phyloP scores from a whole-genome alignment of 2,888 invertebrate genomes.

The Diaperis boleti region DNA sequence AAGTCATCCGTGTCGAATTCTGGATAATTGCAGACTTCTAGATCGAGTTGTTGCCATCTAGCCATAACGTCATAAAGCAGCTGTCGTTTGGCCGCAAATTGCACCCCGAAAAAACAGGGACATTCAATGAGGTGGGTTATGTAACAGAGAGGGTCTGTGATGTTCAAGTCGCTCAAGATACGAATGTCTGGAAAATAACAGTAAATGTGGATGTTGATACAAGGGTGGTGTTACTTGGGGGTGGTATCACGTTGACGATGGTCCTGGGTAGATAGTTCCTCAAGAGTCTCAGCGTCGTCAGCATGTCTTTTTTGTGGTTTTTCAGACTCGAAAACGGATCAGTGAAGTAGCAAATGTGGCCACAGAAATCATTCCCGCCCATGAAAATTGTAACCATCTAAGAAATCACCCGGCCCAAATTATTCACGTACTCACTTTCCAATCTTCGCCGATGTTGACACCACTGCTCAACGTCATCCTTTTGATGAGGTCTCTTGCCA shows the following conservation, averaged over 20 bases:
- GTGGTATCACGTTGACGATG: slow-evolving; percentile 69
- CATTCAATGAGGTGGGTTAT: slow-evolving; percentile 68
- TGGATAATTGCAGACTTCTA: slow-evolving; percentile 65
- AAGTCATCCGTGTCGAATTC: slow-evolving; percentile 71
- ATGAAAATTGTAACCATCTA: slow-evolving; percentile 72
- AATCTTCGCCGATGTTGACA: slow-evolving; percentile 72
- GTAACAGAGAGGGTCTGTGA: slow-evolving; percentile 64
- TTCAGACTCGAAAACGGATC: slow-evolving; percentile 64
- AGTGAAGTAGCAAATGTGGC: slow-evolving; percentile 68
- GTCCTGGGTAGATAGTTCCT: slow-evolving; percentile 73
- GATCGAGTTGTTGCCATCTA: slow-evolving; percentile 69
- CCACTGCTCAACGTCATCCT: slow-evolving; percentile 69
- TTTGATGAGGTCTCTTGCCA: slow-evolving; percentile 70
- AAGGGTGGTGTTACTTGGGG: slow-evolving; percentile 63
- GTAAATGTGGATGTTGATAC: not conserved
- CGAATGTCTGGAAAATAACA: slow-evolving; percentile 61
- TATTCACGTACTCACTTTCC: slow-evolving; percentile 74
- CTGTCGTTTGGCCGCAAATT: not conserved
- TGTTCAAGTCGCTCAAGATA: slow-evolving; percentile 62
- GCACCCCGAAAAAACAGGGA: slow-evolving; percentile 69
- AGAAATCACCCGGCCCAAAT: slow-evolving; percentile 47
- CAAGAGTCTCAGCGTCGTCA: slow-evolving; percentile 67
- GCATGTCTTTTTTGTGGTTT: slow-evolving; percentile 68
- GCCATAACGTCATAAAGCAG: slow-evolving; percentile 62
- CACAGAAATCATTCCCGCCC: slow-evolving; percentile 74